Evolutionary conservation across 2,888 invertebrate genomes (phyloP).

Genomic region (Xestobium rufovillosum): DNA sequence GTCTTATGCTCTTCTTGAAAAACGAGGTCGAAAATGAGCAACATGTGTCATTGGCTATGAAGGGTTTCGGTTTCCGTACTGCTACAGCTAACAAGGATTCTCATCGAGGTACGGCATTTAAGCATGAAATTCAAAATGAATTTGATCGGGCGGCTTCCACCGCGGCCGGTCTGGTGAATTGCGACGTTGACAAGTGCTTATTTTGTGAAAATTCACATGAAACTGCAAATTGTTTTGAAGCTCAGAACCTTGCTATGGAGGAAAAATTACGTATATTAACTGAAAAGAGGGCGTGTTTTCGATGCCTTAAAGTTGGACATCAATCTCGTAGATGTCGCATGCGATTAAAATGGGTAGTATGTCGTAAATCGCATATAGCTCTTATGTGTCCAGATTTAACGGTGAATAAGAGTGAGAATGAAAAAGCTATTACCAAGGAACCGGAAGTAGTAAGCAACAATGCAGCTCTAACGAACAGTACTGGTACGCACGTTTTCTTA

Average conservation of each 20-base stretch:
- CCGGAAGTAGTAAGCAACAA: neutral
- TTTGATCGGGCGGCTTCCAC: too few species aligned
- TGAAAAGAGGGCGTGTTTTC: constrained; percentile 23
- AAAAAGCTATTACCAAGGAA: constrained; percentile 11
- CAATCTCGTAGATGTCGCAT: constrained; percentile 20
- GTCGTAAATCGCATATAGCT: constrained; percentile 22
- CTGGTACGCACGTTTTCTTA: constrained; percentile 12
- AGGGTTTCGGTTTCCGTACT: constrained; percentile 14
- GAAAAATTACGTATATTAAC: constrained; percentile 18
- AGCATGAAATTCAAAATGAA: too few species aligned
- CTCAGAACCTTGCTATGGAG: constrained; percentile 17
- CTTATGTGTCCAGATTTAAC: constrained; percentile 25
- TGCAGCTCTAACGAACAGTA: constrained; percentile 4
- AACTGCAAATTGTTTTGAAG: constrained; percentile 21
- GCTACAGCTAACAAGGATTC: neutral
- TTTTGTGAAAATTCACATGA: constrained; percentile 19
- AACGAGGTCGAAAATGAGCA: constrained; percentile 27
- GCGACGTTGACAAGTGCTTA: constrained; percentile 15
- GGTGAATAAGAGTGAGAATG: constrained; percentile 7
- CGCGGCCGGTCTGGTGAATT: constrained; percentile 17
- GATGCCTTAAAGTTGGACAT: constrained; percentile 25
- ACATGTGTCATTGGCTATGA: constrained; percentile 19
- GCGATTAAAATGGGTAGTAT: constrained; percentile 23
- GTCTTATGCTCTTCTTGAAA: constrained; percentile 21
- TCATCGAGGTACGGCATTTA: constrained; percentile 1